These are phyloP conservation scores for Lathronympha strigana DNA, from an alignment of 2,888 invertebrate species.

Conservation along the genomic window DNA sequence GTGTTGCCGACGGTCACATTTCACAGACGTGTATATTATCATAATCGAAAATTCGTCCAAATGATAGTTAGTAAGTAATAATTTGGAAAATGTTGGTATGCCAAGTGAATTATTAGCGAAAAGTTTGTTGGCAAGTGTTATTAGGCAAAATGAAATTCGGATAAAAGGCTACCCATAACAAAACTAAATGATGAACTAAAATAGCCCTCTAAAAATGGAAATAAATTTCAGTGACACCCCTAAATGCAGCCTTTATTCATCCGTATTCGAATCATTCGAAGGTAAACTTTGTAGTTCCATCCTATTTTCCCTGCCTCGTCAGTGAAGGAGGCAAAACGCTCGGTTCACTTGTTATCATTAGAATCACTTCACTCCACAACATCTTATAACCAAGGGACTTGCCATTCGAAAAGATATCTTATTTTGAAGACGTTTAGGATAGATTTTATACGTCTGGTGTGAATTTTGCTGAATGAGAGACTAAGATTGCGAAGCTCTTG, in stretches of 20 bases:
- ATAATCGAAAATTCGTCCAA: too few relatives aligned
- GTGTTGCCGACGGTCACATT: too few relatives aligned
- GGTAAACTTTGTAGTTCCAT: conserved; percentile 31
- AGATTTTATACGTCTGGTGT: background rate
- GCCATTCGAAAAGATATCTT: conserved; percentile 22
- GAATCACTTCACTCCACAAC: conserved; percentile 20
- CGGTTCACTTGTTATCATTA: conserved; percentile 36
- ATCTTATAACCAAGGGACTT: background rate
- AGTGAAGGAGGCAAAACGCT: conserved; percentile 31
- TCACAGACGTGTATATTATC: too few relatives aligned
- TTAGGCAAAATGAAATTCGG: too few relatives aligned
- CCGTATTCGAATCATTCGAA: conserved; percentile 27
- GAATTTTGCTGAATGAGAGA: conserved; percentile 12
- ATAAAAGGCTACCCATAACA: too few relatives aligned
- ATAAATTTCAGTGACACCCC: conserved; percentile 14
- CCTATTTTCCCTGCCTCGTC: conserved; percentile 23
- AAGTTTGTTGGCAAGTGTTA: too few relatives aligned
- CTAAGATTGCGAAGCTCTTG: background rate
- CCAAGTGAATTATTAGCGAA: too few relatives aligned
- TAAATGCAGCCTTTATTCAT: conserved; percentile 2
- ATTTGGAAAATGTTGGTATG: too few relatives aligned
- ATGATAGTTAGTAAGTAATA: too few relatives aligned
- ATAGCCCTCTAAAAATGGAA: background rate
- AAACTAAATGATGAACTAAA: background rate
- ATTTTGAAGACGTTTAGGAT: background rate